A percentile compares a stretch with the other conserved stretches of the same genome.
phyloP scores from a whole-genome alignment of 2,113 vertebrate genomes.

The Chloroceryle aenea region DNA sequence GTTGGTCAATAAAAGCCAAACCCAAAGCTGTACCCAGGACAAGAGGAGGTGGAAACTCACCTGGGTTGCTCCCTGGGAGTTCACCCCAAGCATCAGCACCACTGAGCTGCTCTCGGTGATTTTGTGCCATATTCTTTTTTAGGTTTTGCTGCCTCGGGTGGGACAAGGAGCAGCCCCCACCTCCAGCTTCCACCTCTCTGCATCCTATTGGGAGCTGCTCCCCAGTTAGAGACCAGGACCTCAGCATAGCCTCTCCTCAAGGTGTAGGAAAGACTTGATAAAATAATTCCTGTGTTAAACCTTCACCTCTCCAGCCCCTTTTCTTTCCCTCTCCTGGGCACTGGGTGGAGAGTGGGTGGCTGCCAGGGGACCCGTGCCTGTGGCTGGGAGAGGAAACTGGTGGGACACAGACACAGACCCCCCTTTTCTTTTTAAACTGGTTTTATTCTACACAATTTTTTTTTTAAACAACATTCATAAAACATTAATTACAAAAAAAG shows the following conservation, averaged over 20 bases:
- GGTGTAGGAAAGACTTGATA: rapidly evolving
- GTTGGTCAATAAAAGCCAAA: not conserved
- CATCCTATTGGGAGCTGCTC: rapidly evolving
- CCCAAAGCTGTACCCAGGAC: not conserved
- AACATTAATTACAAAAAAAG: constrained; percentile 48
- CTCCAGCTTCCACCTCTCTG: not conserved
- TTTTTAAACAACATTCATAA: constrained; percentile 24
- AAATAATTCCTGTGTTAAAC: not conserved
- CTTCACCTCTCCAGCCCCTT: not conserved
- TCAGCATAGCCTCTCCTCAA: not conserved
- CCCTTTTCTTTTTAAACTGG: not conserved
- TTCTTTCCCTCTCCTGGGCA: not conserved
- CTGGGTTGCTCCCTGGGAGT: too few relatives aligned
- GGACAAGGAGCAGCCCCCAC: not conserved
- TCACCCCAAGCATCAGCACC: not conserved
- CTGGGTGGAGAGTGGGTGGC: not conserved
- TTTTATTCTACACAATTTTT: constrained; percentile 39
- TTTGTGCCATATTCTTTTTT: not conserved
- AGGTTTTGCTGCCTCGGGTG: not conserved
- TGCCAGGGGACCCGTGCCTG: not conserved
- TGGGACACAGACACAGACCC: not conserved
- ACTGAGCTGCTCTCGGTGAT: not conserved
- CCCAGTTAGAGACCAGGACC: rapidly evolving
- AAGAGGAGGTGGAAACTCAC: not conserved
- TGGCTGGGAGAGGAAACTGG: not conserved